Evolutionary conservation across 2,797 vertebrate genomes (phyloP).

Genomic region (Tiaroga cobitis): DNA sequence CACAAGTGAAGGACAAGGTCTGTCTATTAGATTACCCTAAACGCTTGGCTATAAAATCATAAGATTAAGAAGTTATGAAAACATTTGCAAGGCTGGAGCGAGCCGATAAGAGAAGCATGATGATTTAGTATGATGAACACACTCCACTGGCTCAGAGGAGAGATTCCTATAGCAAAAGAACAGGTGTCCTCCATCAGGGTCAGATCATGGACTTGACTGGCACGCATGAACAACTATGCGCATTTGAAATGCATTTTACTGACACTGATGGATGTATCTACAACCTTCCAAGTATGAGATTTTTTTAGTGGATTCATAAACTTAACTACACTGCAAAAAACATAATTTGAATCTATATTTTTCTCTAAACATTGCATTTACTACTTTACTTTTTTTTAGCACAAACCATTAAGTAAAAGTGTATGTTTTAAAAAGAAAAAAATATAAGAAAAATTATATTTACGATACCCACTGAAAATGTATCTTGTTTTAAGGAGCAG

Average conservation of each 20-base stretch:
- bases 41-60: background rate
- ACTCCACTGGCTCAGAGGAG: slow-evolving; percentile 1
- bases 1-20: background rate
- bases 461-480: too few relatives aligned
- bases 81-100: slow-evolving; percentile 11
- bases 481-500: too few relatives aligned
- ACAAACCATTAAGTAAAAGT: too few relatives aligned
- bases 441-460: too few relatives aligned
- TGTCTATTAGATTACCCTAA: slow-evolving; percentile 11
- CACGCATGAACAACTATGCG: background rate
- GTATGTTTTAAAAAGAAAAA: too few relatives aligned
- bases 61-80: slow-evolving; percentile 15
- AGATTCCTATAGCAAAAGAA: slow-evolving; percentile 15
- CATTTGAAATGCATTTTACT: background rate
- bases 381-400: too few relatives aligned
- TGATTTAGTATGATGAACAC: slow-evolving; percentile 26
- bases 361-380: background rate
- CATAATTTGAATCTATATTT: too few relatives aligned
- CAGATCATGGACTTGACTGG: slow-evolving; percentile 28
- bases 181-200: background rate
- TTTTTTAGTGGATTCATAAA: background rate
- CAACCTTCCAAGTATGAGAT: background rate
- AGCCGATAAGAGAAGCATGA: slow-evolving; percentile 7
- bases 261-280: background rate
- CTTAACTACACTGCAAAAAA: too few relatives aligned